Conservation (phyloP, 2,797 vertebrate genomes). For the Anableps anableps region DNA sequence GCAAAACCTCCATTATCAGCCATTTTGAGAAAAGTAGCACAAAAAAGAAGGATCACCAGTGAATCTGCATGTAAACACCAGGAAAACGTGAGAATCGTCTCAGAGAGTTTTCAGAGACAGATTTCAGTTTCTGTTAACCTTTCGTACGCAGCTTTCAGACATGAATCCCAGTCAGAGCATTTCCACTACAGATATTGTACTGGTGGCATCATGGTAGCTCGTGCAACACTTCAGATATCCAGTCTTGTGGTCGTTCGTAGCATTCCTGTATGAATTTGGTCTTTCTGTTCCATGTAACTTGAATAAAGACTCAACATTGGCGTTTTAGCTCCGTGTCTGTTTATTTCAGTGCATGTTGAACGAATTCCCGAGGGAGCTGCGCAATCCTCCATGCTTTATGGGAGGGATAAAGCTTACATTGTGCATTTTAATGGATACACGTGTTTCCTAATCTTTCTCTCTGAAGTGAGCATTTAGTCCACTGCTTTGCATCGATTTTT, state of each 20-base stretch:
- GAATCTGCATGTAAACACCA: conserved; percentile 66
- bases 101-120: conserved; percentile 60
- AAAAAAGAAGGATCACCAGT: conserved; percentile 44
- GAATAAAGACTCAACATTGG: conserved; percentile 82
- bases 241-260: conserved; percentile 79
- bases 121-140: conserved; percentile 59
- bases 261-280: conserved; percentile 79
- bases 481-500: conserved; percentile 58
- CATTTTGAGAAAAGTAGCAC: conserved; percentile 45
- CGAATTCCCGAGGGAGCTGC: conserved; percentile 50
- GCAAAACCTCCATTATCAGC: conserved; percentile 37
- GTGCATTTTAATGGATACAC: conserved; percentile 70
- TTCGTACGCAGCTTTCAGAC: conserved; percentile 65
- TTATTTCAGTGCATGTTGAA: conserved; percentile 57
- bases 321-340: conserved; percentile 74
- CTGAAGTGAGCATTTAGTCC: conserved; percentile 66
- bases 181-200: conserved; percentile 64
- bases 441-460: conserved; percentile 64
- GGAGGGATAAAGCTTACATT: conserved; percentile 64
- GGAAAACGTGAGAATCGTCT: conserved; percentile 56
- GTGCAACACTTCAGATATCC: conserved; percentile 63
- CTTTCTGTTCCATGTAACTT: conserved; percentile 75
- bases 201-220: conserved; percentile 74
- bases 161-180: conserved; percentile 49
- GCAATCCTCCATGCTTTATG: conserved; percentile 58